Percentiles rank a stretch among this genome's conserved stretches.
These are phyloP conservation scores for Gavialis gangeticus DNA, from an alignment of 2,113 vertebrate genomes.

Conservation along the genomic window DNA sequence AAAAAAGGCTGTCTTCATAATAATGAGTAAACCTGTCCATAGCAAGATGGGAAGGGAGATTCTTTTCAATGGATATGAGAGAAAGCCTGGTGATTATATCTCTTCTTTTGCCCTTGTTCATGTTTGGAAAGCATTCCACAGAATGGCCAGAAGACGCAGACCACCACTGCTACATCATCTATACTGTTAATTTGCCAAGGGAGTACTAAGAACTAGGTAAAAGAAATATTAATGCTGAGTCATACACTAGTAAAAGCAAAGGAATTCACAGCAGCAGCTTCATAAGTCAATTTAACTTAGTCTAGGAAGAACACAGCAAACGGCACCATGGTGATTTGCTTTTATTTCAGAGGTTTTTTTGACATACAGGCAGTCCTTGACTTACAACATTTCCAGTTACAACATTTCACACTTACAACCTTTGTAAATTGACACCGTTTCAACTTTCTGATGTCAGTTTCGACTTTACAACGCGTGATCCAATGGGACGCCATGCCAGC, in stretches of 20 bases:
- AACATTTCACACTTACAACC: no score
- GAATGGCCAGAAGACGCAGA: conserved; percentile 12
- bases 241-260: conserved; percentile 54
- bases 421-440: no score
- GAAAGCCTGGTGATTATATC: background rate
- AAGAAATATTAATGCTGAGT: conserved; percentile 60
- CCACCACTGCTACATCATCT: background rate
- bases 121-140: background rate
- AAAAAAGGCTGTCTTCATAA: conserved; percentile 1
- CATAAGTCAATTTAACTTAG: conserved; percentile 46
- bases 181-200: background rate
- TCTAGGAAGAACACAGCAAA: background rate
- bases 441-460: no score
- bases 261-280: conserved; percentile 49
- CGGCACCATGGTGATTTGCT: conserved; percentile 43
- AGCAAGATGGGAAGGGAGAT: background rate
- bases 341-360: conserved; percentile 48
- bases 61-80: background rate
- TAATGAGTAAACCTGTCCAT: conserved; percentile 3
- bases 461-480: no score
- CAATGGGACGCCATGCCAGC: no score
- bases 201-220: conserved; percentile 37
- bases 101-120: conserved; percentile 11
- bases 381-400: no score
- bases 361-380: background rate